Evolutionary conservation across 2,888 invertebrate genomes (phyloP).

Genomic region (Tachystola acroxantha): DNA sequence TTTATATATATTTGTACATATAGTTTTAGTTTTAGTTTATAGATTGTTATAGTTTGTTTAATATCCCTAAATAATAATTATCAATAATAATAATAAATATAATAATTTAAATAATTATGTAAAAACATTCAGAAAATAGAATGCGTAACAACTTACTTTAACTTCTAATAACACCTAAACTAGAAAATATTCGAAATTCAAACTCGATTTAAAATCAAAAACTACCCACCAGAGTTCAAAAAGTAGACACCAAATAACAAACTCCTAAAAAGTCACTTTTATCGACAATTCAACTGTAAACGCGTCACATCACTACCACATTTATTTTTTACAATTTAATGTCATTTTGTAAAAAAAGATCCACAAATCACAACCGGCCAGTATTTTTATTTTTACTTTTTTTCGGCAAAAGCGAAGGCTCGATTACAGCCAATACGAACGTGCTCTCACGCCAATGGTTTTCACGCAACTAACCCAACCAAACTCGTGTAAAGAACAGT

Average conservation of each 20-base stretch:
- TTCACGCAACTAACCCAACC: conserved; percentile 15
- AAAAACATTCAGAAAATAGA: no score
- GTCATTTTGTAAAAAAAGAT: conserved; percentile 1
- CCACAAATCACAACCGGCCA: conserved; percentile 9
- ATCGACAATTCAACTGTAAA: conserved; percentile 2
- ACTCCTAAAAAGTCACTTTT: conserved; percentile 8
- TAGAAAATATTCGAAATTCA: no score
- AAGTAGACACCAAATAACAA: conserved; percentile 3
- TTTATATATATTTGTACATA: no score
- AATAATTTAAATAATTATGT: no score
- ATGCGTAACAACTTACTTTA: no score
- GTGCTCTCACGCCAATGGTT: conserved; percentile 9
- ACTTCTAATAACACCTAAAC: no score
- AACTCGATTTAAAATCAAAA: not conserved
- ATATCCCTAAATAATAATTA: no score
- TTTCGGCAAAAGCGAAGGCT: conserved; percentile 2
- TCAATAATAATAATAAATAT: no score
- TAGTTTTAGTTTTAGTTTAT: no score
- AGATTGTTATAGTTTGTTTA: no score
- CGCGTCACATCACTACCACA: conserved; percentile 17
- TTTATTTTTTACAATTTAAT: conserved; percentile 8
- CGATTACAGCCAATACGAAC: conserved; percentile 2
- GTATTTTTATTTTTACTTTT: conserved; percentile 12
- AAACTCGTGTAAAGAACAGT: not conserved
- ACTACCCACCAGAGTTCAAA: conserved; percentile 1